Conservation (phyloP, 2,888 invertebrate species). For the Scaptomyza caliginosa region DNA sequence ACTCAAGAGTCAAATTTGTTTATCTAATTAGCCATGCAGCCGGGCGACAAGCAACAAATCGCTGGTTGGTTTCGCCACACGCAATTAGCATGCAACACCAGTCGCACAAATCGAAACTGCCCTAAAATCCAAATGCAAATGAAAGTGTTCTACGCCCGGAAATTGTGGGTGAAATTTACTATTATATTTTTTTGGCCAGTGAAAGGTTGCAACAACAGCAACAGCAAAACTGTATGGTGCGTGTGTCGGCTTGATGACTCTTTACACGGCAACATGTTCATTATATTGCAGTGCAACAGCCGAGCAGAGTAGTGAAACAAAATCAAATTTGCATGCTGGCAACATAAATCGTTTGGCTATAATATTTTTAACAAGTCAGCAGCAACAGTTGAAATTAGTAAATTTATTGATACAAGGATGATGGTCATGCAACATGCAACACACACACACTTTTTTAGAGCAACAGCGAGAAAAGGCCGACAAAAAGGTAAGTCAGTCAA, state of each 20-base stretch:
- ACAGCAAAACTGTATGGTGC: conserved; percentile 40
- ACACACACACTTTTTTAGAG: background rate
- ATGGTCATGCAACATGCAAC: conserved; percentile 50
- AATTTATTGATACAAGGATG: conserved; percentile 76
- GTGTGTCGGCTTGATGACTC: conserved; percentile 59
- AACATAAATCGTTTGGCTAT: conserved; percentile 73
- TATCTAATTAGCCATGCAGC: conserved; percentile 74
- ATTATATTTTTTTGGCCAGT: conserved; percentile 35
- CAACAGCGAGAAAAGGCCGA: conserved; percentile 41
- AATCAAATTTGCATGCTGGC: conserved; percentile 71
- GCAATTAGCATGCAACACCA: conserved; percentile 51
- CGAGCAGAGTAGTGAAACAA: conserved; percentile 12
- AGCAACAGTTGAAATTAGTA: conserved; percentile 80
- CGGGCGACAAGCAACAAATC: conserved; percentile 47
- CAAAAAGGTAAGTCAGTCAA: conserved; percentile 37
- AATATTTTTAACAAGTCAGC: conserved; percentile 80
- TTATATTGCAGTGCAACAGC: conserved; percentile 49
- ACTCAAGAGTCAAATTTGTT: conserved; percentile 59
- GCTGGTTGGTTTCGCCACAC: conserved; percentile 63
- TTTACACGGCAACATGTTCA: conserved; percentile 68
- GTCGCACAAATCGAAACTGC: conserved; percentile 47
- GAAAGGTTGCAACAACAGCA: conserved; percentile 54
- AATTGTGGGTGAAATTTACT: conserved; percentile 63
- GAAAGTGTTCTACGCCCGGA: conserved; percentile 68
- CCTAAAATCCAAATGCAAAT: conserved; percentile 69